Evolutionary conservation across 1,140 invertebrate species (phyloP).

Genomic region (Rhagoletis zephyria): DNA sequence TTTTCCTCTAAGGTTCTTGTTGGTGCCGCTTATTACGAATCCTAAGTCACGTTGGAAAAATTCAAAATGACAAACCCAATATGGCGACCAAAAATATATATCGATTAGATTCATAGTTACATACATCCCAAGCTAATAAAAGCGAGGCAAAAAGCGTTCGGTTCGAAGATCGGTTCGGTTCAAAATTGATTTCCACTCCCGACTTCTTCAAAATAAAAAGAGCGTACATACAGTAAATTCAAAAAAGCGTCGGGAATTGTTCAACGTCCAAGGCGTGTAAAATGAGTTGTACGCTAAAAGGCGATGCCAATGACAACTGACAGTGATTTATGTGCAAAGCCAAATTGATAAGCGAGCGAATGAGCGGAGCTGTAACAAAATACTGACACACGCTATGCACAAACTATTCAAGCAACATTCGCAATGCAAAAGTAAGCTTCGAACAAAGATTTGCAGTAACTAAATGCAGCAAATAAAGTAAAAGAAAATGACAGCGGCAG

Average conservation of each 20-base stretch:
- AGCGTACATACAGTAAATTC: background rate
- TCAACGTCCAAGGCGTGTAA: conserved; percentile 31
- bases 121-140: no score
- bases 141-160: no score
- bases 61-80: no score
- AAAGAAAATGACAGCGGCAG: background rate
- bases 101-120: no score
- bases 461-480: background rate
- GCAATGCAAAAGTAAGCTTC: background rate
- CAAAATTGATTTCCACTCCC: no score
- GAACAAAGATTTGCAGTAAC: background rate
- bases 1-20: no score
- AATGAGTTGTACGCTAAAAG: conserved; percentile 53
- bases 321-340: conserved; percentile 70
- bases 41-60: no score
- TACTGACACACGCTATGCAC: background rate
- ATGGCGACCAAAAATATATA: no score
- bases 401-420: background rate
- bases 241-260: conserved; percentile 2
- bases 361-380: background rate
- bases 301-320: conserved; percentile 72
- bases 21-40: no score
- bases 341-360: conserved; percentile 18
- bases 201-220: background rate
- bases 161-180: no score